phyloP scores from a whole-genome alignment of 2,888 invertebrate genomes.

The Sialis lutaria region DNA sequence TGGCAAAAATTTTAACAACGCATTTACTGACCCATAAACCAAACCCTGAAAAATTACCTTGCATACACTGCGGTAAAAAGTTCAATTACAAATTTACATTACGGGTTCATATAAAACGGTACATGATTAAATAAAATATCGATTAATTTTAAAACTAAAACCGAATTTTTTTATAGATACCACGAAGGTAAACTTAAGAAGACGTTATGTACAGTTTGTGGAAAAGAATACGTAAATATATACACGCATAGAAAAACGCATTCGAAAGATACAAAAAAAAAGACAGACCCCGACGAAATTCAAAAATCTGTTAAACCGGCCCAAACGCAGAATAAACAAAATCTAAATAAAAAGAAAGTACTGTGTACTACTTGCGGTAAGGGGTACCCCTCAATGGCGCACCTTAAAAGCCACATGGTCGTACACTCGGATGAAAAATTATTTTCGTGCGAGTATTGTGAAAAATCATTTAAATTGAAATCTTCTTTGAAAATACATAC shows the following conservation, averaged over 20 bases:
- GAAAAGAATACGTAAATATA: too few species aligned
- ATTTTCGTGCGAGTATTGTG: neutral
- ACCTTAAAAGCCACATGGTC: neutral
- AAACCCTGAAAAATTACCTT: neutral
- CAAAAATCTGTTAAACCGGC: too few species aligned
- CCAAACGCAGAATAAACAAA: too few species aligned
- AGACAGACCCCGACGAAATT: too few species aligned
- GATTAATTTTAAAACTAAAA: too few species aligned
- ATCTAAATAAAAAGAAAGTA: neutral
- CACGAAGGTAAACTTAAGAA: neutral
- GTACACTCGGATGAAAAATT: neutral
- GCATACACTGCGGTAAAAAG: neutral
- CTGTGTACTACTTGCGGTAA: neutral
- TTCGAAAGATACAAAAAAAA: too few species aligned
- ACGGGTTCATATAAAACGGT: neutral
- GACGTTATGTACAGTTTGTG: too few species aligned
- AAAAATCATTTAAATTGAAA: conserved; percentile 4
- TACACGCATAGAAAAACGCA: too few species aligned
- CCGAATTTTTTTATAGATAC: neutral
- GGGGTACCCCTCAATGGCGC: neutral
- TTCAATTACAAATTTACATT: neutral
- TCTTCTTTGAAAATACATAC: neutral
- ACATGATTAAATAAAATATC: too few species aligned
- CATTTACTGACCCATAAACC: neutral
- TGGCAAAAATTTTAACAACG: neutral